These are phyloP conservation scores for Pseudorhiza aurosa DNA, from an alignment of 30 jellyfish, hydroid and myxozoan species.

Conservation along the genomic window DNA sequence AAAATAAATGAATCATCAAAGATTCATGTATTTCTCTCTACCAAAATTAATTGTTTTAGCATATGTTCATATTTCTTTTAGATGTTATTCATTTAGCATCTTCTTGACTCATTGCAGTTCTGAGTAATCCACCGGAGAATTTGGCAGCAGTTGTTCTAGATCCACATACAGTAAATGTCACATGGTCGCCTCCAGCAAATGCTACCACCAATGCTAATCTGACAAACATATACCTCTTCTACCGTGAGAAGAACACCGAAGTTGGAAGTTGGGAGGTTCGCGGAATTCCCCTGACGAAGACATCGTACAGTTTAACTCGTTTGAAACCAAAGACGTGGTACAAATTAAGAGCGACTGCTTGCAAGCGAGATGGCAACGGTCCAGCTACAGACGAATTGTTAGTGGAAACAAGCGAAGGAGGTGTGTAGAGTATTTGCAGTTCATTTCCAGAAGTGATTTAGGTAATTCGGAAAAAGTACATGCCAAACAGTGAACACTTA, in stretches of 20 bases:
- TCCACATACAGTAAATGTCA: conserved; percentile 6
- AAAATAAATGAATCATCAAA: too few species aligned
- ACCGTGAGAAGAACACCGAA: conserved; percentile 15
- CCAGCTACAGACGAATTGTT: conserved; percentile 44
- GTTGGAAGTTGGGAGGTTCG: conserved; percentile 55
- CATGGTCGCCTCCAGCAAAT: background rate
- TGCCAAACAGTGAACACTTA: too few species aligned
- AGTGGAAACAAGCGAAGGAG: conserved; percentile 49
- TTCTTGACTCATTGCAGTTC: too few species aligned
- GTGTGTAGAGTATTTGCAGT: too few species aligned
- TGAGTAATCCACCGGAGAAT: conserved; percentile 40
- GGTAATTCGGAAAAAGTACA: too few species aligned
- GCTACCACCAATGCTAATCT: background rate
- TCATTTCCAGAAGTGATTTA: too few species aligned
- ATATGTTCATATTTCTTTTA: too few species aligned
- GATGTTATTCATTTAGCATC: too few species aligned
- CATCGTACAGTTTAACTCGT: conserved; percentile 7
- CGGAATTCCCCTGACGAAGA: conserved; percentile 1
- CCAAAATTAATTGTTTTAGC: too few species aligned
- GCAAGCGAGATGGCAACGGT: conserved; percentile 43
- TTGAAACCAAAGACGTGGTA: conserved; percentile 29
- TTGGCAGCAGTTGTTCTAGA: conserved; percentile 24
- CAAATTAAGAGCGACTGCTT: conserved; percentile 17
- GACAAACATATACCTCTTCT: conserved; percentile 23
- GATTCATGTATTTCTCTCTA: too few species aligned